phyloP scores from a whole-genome alignment of 2,888 invertebrate genomes.

The Coelopa pilipes region DNA sequence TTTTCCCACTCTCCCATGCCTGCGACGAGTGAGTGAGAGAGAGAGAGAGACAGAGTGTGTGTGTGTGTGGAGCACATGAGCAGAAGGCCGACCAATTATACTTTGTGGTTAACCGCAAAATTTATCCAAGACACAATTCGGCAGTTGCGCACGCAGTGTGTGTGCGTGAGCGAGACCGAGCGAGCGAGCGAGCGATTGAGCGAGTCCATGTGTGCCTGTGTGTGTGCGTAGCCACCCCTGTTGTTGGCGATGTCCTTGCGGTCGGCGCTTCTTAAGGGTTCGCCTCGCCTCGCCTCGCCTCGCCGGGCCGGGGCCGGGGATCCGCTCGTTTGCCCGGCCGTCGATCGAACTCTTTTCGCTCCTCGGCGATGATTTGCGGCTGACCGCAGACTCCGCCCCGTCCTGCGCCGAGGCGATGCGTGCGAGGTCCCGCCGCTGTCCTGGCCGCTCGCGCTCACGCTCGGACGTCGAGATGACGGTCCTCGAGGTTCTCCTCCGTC shows the following conservation, averaged over 20 bases:
- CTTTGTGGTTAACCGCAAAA: constrained; percentile 68
- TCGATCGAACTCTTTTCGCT: neutral
- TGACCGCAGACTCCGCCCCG: constrained; percentile 49
- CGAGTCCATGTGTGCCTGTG: constrained; percentile 16
- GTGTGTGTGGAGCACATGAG: constrained; percentile 45
- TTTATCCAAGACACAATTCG: constrained; percentile 63
- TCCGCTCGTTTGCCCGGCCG: neutral
- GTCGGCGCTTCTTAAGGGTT: constrained; percentile 31
- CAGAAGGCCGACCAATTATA: constrained; percentile 64
- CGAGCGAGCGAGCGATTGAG: too few relatives aligned
- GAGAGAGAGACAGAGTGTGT: neutral
- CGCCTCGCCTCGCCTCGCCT: neutral
- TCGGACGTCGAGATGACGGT: too few relatives aligned
- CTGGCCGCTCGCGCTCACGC: too few relatives aligned
- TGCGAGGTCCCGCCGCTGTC: too few relatives aligned
- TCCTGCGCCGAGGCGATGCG: neutral
- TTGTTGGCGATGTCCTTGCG: constrained; percentile 9
- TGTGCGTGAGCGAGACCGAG: constrained; percentile 4
- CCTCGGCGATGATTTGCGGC: constrained; percentile 48
- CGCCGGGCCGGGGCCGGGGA: neutral
- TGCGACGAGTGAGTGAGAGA: too few relatives aligned
- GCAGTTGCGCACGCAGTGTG: constrained; percentile 43
- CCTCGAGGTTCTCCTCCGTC: too few relatives aligned
- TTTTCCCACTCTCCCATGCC: neutral
- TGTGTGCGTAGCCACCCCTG: constrained; percentile 35